Evolutionary conservation across 2,888 invertebrate species (phyloP).

Genomic region (Autographa gamma): DNA sequence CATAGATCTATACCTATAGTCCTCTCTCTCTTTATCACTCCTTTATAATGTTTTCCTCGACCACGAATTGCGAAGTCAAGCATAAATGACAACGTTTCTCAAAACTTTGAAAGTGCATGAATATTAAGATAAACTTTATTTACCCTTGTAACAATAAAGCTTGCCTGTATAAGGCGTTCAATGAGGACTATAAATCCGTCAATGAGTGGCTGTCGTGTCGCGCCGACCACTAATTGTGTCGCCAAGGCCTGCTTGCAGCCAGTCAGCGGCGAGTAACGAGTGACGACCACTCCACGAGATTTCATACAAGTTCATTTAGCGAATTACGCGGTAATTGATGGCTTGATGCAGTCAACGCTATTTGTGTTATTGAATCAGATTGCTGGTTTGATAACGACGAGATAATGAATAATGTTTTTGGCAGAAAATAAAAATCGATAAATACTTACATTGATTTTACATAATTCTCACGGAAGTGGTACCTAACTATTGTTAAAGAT

Average conservation of each 20-base stretch:
- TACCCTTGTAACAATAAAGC: slow-evolving; percentile 6
- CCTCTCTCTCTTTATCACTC: no score
- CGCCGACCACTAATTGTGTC: slow-evolving; percentile 39
- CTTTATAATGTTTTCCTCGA: no score
- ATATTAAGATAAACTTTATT: background rate
- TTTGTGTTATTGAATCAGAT: slow-evolving; percentile 12
- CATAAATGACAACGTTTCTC: no score
- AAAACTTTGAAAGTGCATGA: slow-evolving; percentile 1
- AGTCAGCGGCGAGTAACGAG: slow-evolving; percentile 1
- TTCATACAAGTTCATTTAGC: slow-evolving; percentile 48
- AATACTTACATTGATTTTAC: no score
- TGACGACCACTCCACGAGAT: slow-evolving; percentile 29
- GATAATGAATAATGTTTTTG: background rate
- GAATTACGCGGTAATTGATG: slow-evolving; percentile 43
- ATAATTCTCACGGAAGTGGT: no score
- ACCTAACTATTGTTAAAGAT: no score
- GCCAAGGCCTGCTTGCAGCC: slow-evolving; percentile 44
- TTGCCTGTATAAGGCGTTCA: background rate
- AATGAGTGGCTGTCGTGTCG: slow-evolving; percentile 36
- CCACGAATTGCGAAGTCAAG: no score
- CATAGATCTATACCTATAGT: no score
- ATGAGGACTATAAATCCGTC: slow-evolving; percentile 44
- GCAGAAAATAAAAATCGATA: no score
- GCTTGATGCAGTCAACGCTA: background rate
- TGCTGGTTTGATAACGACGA: background rate